A percentile compares a stretch with the other conserved stretches of the same genome.
phyloP scores from a whole-genome alignment of 2,888 invertebrate species.

The Holacanthella duospinosa region DNA sequence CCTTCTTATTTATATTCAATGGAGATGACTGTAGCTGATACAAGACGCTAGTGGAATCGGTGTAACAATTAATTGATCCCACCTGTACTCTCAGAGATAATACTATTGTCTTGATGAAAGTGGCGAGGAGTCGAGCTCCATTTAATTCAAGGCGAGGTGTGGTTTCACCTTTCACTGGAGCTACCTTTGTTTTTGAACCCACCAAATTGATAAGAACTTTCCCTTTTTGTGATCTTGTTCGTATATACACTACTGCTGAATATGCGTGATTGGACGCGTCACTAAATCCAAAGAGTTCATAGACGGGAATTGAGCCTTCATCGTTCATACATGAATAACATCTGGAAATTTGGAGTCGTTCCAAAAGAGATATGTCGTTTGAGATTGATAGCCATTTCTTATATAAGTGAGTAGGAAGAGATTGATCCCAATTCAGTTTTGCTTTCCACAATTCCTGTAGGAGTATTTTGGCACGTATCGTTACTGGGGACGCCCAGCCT shows the following conservation, averaged over 20 bases:
- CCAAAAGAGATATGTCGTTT: too few relatives aligned
- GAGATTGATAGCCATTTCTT: too few relatives aligned
- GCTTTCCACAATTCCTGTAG: too few relatives aligned
- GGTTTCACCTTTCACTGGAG: conserved; percentile 30
- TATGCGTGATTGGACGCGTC: conserved; percentile 35
- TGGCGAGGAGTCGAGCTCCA: conserved; percentile 33
- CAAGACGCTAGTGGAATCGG: not conserved
- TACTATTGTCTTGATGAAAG: conserved; percentile 19
- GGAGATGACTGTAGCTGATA: not conserved
- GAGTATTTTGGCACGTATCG: too few relatives aligned
- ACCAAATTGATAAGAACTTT: not conserved
- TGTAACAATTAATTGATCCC: not conserved
- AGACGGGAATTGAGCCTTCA: too few relatives aligned
- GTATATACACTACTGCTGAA: conserved; percentile 32
- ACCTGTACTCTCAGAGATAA: not conserved
- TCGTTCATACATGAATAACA: too few relatives aligned
- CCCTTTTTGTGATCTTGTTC: conserved; percentile 4
- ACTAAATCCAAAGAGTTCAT: conserved; percentile 35
- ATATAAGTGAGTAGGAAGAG: too few relatives aligned
- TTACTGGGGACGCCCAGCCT: too few relatives aligned
- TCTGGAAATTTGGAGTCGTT: too few relatives aligned
- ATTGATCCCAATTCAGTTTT: too few relatives aligned
- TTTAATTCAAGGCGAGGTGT: conserved; percentile 38
- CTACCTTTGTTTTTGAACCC: conserved; percentile 31
- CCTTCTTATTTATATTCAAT: not conserved